Evolutionary conservation across 1,140 invertebrate genomes (phyloP).

Genomic region (Penaeus indicus): DNA sequence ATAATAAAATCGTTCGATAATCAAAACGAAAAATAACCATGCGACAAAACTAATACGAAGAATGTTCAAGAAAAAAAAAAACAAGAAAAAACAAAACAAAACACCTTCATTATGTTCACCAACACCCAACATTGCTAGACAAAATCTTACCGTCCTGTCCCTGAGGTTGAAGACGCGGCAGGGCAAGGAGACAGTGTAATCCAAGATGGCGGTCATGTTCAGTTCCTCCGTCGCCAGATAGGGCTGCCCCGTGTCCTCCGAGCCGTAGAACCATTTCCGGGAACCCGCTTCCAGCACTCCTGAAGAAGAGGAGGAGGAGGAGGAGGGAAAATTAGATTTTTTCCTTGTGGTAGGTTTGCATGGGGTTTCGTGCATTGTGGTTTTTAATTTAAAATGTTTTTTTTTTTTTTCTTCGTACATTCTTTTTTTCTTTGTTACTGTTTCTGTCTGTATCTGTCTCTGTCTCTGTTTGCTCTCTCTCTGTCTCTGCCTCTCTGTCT

Average conservation of each 20-base stretch:
- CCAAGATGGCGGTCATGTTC: slow-evolving; percentile 45
- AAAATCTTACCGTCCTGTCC: slow-evolving; percentile 31
- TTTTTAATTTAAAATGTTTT: too few relatives aligned
- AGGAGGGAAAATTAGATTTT: background rate
- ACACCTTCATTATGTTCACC: background rate
- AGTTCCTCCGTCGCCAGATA: slow-evolving; percentile 31
- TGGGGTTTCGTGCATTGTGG: too few relatives aligned
- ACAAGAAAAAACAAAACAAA: background rate
- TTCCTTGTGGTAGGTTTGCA: too few relatives aligned
- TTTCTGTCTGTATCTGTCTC: too few relatives aligned
- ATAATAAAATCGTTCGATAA: too few relatives aligned
- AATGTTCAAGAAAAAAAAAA: too few relatives aligned
- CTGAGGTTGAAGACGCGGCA: slow-evolving; percentile 39
- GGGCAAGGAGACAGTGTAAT: slow-evolving; percentile 36
- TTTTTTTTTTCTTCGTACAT: too few relatives aligned
- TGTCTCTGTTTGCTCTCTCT: too few relatives aligned
- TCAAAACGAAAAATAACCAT: too few relatives aligned
- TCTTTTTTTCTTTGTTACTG: too few relatives aligned
- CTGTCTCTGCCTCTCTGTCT: too few relatives aligned
- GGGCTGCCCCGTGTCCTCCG: slow-evolving; percentile 42
- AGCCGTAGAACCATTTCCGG: slow-evolving; percentile 37
- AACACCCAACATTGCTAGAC: background rate
- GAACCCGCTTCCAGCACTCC: slow-evolving; percentile 30
- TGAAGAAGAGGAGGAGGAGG: background rate
- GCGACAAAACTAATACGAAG: too few relatives aligned